Percentiles rank a stretch among this genome's conserved stretches.
These are phyloP conservation scores for Clarias fuscus DNA, from an alignment of 2,797 vertebrate species.

Conservation along the genomic window DNA sequence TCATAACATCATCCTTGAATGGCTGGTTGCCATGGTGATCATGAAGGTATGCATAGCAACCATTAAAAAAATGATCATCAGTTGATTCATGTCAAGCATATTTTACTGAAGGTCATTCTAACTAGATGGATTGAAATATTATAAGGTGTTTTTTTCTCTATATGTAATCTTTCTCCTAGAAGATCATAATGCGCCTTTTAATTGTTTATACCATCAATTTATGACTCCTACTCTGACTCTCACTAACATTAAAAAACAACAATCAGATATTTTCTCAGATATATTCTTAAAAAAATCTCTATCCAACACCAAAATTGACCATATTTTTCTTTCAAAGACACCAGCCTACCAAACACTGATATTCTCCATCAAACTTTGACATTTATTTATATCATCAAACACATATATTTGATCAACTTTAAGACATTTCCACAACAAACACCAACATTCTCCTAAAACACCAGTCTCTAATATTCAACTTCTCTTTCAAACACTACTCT, in stretches of 20 bases:
- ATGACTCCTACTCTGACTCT: background rate
- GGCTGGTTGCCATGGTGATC: conserved; percentile 5
- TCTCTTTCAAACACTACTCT: too few relatives aligned
- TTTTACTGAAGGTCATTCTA: background rate
- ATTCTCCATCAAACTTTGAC: background rate
- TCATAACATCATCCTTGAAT: background rate
- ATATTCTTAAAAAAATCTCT: too few relatives aligned
- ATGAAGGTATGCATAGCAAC: background rate
- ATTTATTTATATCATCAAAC: background rate
- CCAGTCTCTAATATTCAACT: too few relatives aligned
- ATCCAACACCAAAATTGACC: background rate
- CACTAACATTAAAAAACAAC: background rate
- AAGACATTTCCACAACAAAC: too few relatives aligned
- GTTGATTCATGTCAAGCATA: background rate
- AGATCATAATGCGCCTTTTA: background rate
- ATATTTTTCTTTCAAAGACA: background rate
- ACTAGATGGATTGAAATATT: background rate
- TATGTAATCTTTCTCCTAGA: background rate
- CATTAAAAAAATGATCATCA: background rate
- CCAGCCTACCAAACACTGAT: background rate
- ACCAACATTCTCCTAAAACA: too few relatives aligned
- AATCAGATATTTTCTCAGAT: too few relatives aligned
- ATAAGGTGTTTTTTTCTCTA: background rate
- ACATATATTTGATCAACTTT: too few relatives aligned
- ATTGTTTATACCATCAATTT: background rate